Evolutionary conservation across 1,140 invertebrate species (phyloP), one percentile per base, ranked within the genome.

Genomic region (Phenacoccus solenopsis): DNA sequence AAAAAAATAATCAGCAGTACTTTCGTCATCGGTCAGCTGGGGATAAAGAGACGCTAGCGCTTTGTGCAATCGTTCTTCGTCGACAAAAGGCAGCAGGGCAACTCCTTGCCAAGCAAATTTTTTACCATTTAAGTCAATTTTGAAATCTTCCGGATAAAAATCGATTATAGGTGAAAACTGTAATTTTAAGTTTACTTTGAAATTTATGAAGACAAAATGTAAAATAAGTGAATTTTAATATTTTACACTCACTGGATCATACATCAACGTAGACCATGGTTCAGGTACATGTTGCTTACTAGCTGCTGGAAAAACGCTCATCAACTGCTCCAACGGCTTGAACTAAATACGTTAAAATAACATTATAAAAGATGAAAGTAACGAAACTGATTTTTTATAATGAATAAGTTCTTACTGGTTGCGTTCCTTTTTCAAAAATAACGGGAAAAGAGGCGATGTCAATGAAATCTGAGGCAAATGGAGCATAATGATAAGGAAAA

Each of bases 31-130:
- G 0, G 93, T 90, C 28, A 98, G 80, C 68, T 85, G 80, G 0
- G 84, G 78, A 76, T 97, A 95, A 74, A 90, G 92, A 3, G 86
- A 85, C 72, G 87, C 81, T 21, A 99, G 80, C 1, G 95, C 93
- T 75, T 88, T 88, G 76, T 96, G 91, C 22, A 99, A 82, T 72
- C 96, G 81, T 59, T 84, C 84, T 80, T 99, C 96, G 77, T 99
- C 96, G 0, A 99, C 97, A 82, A 99, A 99, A 30, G 98, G 98
- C 67, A 99, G 80, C 10, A 99, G 78, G 4, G 97, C 97, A 10
- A 99, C 97, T 70, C 97, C 97, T 83, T 98, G 96, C 97, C 97
- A 99, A 68, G 96, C 96, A 81, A 93, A 98, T 80, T 98, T 98
- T 80, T 99, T 99, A 20, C 98, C 98, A 82, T 99, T 99, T 64